Base-by-base conservation (phyloP, 1,140 invertebrate species). In the Argopecten irradians region DNA sequence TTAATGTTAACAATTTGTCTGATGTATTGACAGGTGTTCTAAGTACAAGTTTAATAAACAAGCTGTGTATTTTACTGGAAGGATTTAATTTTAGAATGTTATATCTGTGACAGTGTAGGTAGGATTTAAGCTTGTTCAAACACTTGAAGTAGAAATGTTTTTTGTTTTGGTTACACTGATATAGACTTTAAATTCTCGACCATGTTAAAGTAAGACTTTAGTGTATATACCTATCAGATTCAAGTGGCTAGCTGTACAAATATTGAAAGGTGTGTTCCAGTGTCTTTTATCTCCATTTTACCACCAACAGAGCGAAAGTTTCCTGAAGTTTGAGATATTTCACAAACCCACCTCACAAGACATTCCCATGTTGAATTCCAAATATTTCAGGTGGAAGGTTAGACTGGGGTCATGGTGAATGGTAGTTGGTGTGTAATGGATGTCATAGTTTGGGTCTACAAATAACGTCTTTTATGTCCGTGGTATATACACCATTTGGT, bases 391-490 rank as follows among this genome's bases (percentile, higher is more conserved):
- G 55, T 71, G 55, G 7, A n/a, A 28, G 55, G 55, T 71, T 71
- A 71, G 1, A 11, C 55, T 71, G 22, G n/a, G 55, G 11, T 71
- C 14, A 3, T n/a, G 28, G 14, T 28, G 55, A 71, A 71, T 71
- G n/a, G 55, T 16, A 71, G 55, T n/a, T 71, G n/a, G 8, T n/a
- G 28, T 28, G 22, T 28, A 71, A 71, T 71, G 22, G 28, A n/a
- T 28, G n/a, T 28, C 55, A 71, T 71, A 16, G n/a, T n/a, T 71
- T 8, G 0, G 55, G 55, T n/a, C 55, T 71, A 11, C 55, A 71
- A 71, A 71, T 71, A 71, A 71, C n/a, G 55, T 71, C 55, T 71
- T 71, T 71, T n/a, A 71, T 71, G 55, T 28, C n/a, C n/a, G n/a
- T 5, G 55, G 16, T 7, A 28, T 71, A 71, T 71, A 71, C 55